These are phyloP conservation scores for Clivina fossor DNA, from an alignment of 2,888 invertebrate genomes.

Conservation along the genomic window DNA sequence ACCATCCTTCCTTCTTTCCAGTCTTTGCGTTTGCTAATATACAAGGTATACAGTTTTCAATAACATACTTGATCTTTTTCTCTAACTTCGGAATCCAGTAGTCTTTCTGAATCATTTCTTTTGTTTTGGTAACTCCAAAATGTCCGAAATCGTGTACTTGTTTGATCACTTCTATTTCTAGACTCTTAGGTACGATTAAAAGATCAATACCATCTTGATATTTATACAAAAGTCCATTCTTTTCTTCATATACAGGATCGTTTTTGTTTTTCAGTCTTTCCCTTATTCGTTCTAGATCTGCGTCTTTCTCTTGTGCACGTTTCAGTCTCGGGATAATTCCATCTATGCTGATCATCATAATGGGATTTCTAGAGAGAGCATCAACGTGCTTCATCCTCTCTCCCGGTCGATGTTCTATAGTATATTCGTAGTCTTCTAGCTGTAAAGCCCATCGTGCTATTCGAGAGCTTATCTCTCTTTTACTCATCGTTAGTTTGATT, in stretches of 20 bases:
- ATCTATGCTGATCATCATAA: conserved; percentile 33
- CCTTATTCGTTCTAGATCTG: conserved; percentile 33
- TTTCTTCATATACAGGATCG: conserved; percentile 34
- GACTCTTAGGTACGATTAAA: conserved; percentile 19
- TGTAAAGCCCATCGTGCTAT: too few species aligned
- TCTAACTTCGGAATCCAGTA: conserved; percentile 21
- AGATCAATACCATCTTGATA: conserved; percentile 28
- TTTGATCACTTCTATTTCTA: conserved; percentile 24
- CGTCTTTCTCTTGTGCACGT: conserved; percentile 35
- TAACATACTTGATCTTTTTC: conserved; percentile 18
- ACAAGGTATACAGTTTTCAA: conserved; percentile 28
- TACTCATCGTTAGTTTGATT: too few species aligned
- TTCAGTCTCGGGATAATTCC: conserved; percentile 11
- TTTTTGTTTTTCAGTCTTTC: conserved; percentile 28
- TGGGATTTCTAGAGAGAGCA: conserved; percentile 22
- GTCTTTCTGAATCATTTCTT: conserved; percentile 14
- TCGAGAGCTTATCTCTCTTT: too few species aligned
- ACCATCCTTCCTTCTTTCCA: conserved; percentile 24
- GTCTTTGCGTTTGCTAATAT: conserved; percentile 13
- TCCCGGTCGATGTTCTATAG: too few species aligned
- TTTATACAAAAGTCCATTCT: conserved; percentile 2
- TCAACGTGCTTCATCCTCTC: conserved; percentile 13
- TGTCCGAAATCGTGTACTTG: conserved; percentile 13
- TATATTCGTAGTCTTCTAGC: too few species aligned
- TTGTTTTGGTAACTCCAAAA: conserved; percentile 24